phyloP scores from a whole-genome alignment of 2,888 invertebrate species.

The Pyralis farinalis region DNA sequence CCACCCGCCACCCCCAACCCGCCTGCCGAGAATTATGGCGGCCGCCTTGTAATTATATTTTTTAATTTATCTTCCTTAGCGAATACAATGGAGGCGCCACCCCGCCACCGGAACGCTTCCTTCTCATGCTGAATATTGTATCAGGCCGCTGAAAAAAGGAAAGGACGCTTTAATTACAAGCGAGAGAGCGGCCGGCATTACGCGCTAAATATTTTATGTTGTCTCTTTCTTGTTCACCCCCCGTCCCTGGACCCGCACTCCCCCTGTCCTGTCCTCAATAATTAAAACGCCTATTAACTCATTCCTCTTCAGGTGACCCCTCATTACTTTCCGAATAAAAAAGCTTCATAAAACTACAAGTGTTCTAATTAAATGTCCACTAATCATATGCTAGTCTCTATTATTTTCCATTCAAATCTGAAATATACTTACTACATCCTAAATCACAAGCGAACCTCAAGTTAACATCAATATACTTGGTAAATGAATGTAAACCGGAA shows the following conservation, averaged over 20 bases:
- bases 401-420: conserved; percentile 2
- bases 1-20: conserved; percentile 54
- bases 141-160: conserved; percentile 81
- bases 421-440: no score
- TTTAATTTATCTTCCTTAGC: conserved; percentile 87
- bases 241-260: conserved; percentile 35
- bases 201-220: conserved; percentile 78
- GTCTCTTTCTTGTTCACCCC: conserved; percentile 65
- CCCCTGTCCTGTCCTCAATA: conserved; percentile 59
- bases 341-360: conserved; percentile 32
- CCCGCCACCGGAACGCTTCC: conserved; percentile 78
- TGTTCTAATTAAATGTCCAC: conserved; percentile 22
- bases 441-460: no score
- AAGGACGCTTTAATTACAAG: conserved; percentile 81
- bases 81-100: conserved; percentile 82
- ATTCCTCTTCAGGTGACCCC: conserved; percentile 70
- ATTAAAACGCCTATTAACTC: conserved; percentile 79
- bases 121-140: conserved; percentile 81
- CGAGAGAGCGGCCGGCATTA: conserved; percentile 76
- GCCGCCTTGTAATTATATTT: conserved; percentile 86
- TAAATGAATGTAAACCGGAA: no score
- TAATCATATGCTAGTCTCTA: conserved; percentile 14
- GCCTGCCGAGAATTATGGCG: conserved; percentile 82
- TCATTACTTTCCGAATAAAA: conserved; percentile 59
- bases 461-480: no score